Conservation (phyloP, 2,797 vertebrate genomes). For the Malacoctenus gilli region DNA sequence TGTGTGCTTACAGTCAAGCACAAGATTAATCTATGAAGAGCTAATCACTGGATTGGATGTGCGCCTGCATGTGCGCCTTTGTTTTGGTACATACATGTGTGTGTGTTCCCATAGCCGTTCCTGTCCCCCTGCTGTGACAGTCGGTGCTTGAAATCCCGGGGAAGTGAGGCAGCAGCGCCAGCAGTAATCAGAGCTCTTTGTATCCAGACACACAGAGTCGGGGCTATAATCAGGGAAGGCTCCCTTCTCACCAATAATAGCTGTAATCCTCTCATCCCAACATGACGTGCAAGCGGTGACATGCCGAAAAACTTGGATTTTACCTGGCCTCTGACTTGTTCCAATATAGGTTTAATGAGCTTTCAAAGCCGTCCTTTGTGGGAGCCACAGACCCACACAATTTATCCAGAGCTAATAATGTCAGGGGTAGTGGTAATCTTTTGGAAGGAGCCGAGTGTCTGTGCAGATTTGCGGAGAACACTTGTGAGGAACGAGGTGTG, state of each 20-base stretch:
- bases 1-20: conserved; percentile 12
- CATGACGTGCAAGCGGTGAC: conserved; percentile 43
- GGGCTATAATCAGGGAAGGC: conserved; percentile 50
- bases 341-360: conserved; percentile 44
- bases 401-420: background rate
- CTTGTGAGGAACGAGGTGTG: no score
- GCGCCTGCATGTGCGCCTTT: conserved; percentile 11
- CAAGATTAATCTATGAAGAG: conserved; percentile 26
- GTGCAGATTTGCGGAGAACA: no score
- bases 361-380: conserved; percentile 29
- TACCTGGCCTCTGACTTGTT: conserved; percentile 38
- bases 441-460: no score
- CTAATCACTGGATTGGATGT: conserved; percentile 42
- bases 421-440: background rate
- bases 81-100: conserved; percentile 6
- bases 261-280: conserved; percentile 63
- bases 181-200: conserved; percentile 73
- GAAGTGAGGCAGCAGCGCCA: conserved; percentile 57
- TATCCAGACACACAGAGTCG: conserved; percentile 56
- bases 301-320: conserved; percentile 25
- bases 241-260: conserved; percentile 50
- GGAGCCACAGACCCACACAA: background rate
- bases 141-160: conserved; percentile 55
- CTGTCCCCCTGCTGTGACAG: conserved; percentile 53
- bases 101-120: conserved; percentile 30